Base-by-base conservation (phyloP, 2,113 vertebrate species). In the Triplophysa rosa region DNA sequence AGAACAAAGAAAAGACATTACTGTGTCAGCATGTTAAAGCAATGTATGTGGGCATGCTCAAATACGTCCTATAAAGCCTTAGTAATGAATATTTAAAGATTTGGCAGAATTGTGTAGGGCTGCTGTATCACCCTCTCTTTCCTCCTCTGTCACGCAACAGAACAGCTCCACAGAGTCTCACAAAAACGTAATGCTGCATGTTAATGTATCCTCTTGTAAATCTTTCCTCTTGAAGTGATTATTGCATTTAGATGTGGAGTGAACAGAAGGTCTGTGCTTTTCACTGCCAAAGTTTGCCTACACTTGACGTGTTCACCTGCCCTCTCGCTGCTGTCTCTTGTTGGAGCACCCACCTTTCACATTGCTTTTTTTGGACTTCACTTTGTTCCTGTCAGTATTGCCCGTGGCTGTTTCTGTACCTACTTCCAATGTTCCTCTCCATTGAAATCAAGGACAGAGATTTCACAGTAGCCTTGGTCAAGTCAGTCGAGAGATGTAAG, bases 181-280 rank as follows among this genome's bases (percentile, higher is more conserved):
- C 33, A 7, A 37, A 37, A 37, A 37, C 0, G 33, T 37, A 37
- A 37, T 0, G 6, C 33, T 37, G 33, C 33, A 37, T 37, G 33
- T 37, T 37, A 37, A 37, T 37, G 33, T 37, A 8, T 37, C 33
- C 33, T 37, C 33, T 37, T 61, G 33, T 10, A 61, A 61, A 73
- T 58, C 69, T 56, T 72, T 23, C 19, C n/a, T 59, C 33, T 72
- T 23, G 21, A 19, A 21, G 3, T 59, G 54, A 59, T 24, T 24
- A 19, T 45, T 61, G 29, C n/a, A 13, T 61, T 73, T 61, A 3
- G 13, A 42, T 42, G 61, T 21, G 61, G 16, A 74, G 16, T 23
- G 12, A 40, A 71, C 74, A 84, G 58, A 65, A 86, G 85, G 88
- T 87, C 81, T 86, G 73, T 82, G 24, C 54, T 80, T 86, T 10